These are phyloP conservation scores for Urocitellus parryii DNA, from an alignment of 2,113 vertebrate genomes.

Conservation along the genomic window DNA sequence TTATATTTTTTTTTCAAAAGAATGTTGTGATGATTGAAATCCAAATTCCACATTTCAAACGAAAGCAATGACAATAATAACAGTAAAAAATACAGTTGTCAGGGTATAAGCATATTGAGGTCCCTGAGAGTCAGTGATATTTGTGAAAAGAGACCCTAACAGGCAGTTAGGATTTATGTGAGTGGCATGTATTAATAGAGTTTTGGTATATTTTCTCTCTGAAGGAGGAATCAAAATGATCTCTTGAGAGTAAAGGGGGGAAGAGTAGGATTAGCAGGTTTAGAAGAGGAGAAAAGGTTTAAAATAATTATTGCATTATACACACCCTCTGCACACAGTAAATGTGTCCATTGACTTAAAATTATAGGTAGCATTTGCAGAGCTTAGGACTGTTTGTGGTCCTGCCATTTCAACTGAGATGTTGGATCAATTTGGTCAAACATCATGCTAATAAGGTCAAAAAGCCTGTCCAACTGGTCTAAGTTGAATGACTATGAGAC, in stretches of 20 bases:
- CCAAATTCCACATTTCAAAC: not conserved
- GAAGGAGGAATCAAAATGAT: not conserved
- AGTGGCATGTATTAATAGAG: not conserved
- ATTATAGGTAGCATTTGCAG: slow-evolving; percentile 30
- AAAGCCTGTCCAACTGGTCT: slow-evolving; percentile 49
- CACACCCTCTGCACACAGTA: not conserved
- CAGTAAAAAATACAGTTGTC: not conserved
- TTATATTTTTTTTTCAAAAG: not conserved
- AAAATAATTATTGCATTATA: slow-evolving; percentile 22
- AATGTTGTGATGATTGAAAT: slow-evolving; percentile 5
- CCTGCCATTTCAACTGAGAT: not conserved
- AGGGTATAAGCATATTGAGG: not conserved
- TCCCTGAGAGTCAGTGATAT: not conserved
- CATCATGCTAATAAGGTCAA: slow-evolving; percentile 62
- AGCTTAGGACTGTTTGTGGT: not conserved
- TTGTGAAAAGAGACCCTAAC: not conserved
- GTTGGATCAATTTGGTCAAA: slow-evolving; percentile 54
- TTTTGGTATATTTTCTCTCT: not conserved
- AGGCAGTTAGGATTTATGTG: not conserved
- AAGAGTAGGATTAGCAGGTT: not conserved
- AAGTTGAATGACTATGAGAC: slow-evolving; percentile 42
- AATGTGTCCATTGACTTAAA: slow-evolving; percentile 8
- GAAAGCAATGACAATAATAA: not conserved
- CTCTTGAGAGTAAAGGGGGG: not conserved
- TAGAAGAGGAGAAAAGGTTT: not conserved